phyloP scores from a whole-genome alignment of 2,113 vertebrate genomes.

The Polypterus senegalus region DNA sequence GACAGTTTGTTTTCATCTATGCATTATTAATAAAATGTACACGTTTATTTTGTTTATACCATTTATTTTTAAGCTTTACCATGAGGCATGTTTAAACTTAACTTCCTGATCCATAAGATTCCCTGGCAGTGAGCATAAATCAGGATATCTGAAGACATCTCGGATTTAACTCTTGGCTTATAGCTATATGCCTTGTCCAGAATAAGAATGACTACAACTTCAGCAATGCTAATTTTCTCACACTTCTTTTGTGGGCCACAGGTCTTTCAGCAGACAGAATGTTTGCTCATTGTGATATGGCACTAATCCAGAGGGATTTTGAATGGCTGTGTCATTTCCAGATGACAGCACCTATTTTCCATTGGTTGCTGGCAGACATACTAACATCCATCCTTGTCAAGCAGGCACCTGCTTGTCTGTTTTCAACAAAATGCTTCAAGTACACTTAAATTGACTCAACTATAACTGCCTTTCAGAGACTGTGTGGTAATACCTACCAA shows the following conservation, averaged over 20 bases:
- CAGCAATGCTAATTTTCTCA: conserved; percentile 26
- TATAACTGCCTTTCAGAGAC: conserved; percentile 10
- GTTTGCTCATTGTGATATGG: conserved; percentile 42
- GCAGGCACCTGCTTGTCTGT: conserved; percentile 41
- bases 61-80: too few species aligned
- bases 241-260: conserved; percentile 34
- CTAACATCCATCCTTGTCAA: conserved; percentile 44
- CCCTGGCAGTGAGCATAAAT: conserved; percentile 1
- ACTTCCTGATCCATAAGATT: too few species aligned
- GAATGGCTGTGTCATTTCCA: conserved; percentile 54
- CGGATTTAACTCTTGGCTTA: conserved; percentile 12
- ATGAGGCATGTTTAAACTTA: too few species aligned
- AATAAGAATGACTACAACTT: conserved; percentile 14
- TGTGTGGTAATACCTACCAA: neutral
- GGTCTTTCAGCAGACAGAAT: conserved; percentile 31
- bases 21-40: too few species aligned
- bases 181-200: conserved; percentile 16
- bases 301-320: conserved; percentile 43
- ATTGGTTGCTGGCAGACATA: conserved; percentile 37
- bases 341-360: conserved; percentile 52
- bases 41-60: too few species aligned
- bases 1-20: too few species aligned
- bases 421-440: conserved; percentile 41
- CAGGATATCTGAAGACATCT: conserved; percentile 26
- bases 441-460: conserved; percentile 25